Conservation (phyloP, 2,888 invertebrate species). For the Hirtodrosophila trivittata region DNA sequence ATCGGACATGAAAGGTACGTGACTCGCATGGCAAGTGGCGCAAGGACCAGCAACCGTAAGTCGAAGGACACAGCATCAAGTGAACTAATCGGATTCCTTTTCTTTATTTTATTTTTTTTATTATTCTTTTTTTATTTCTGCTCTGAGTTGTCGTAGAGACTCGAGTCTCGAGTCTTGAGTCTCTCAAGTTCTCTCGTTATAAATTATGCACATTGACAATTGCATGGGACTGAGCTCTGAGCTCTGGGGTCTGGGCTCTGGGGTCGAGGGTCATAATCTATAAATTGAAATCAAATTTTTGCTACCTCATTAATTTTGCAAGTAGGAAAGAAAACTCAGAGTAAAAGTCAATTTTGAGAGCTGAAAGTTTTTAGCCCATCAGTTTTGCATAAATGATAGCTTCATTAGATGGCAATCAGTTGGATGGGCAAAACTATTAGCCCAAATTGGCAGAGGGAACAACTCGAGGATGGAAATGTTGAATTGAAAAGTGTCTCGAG, state of each 20-base stretch:
- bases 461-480: not conserved
- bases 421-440: constrained; percentile 45
- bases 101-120: constrained; percentile 12
- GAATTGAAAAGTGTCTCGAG: constrained; percentile 12
- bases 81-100: constrained; percentile 64
- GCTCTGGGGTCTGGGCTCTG: constrained; percentile 16
- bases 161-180: too few species aligned
- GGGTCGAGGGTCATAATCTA: constrained; percentile 53
- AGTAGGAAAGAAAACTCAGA: constrained; percentile 13
- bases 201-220: constrained; percentile 68
- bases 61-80: constrained; percentile 39
- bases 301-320: constrained; percentile 67
- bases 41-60: constrained; percentile 7
- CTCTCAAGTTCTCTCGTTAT: constrained; percentile 44
- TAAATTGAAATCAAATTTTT: constrained; percentile 74
- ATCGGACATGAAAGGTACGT: constrained; percentile 80
- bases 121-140: not conserved
- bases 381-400: constrained; percentile 54
- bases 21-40: constrained; percentile 64
- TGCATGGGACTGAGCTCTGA: constrained; percentile 14
- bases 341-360: constrained; percentile 28
- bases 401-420: constrained; percentile 62
- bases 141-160: constrained; percentile 1
- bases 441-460: constrained; percentile 9
- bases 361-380: too few species aligned